phyloP scores from a whole-genome alignment of 2,113 vertebrate genomes.

The Antechinus flavipes region DNA sequence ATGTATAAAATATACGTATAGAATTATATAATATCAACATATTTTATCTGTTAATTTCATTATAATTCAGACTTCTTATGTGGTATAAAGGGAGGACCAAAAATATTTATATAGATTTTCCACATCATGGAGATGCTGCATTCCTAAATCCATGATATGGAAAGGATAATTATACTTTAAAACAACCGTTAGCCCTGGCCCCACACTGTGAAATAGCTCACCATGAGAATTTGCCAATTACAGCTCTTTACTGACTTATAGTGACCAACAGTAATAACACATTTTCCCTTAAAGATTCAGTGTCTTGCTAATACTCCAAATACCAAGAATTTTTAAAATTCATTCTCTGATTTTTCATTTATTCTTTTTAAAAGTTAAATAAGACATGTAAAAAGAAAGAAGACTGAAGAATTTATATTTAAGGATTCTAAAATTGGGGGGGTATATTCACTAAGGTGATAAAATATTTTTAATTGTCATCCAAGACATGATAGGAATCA shows the following conservation, averaged over 20 bases:
- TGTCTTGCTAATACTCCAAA: constrained; percentile 19
- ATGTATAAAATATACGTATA: background rate
- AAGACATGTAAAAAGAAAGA: constrained; percentile 23
- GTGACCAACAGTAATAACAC: background rate
- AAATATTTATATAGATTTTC: background rate
- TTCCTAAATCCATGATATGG: too few relatives aligned
- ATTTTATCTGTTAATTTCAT: background rate
- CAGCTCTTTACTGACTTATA: background rate
- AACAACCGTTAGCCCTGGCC: background rate
- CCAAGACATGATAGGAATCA: background rate
- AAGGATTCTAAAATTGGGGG: background rate
- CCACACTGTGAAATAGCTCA: background rate
- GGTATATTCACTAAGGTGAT: background rate
- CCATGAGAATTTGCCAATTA: background rate
- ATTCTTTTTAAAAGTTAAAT: constrained; percentile 8
- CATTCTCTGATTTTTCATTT: constrained; percentile 38
- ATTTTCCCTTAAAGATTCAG: background rate
- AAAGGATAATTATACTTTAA: background rate
- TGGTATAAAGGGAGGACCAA: background rate
- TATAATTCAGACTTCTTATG: background rate
- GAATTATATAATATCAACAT: background rate
- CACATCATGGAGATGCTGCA: background rate
- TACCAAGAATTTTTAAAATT: background rate
- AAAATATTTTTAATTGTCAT: background rate
- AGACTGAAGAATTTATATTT: background rate